phyloP scores from a whole-genome alignment of 2,888 invertebrate species.

The Geophilus truncorum region DNA sequence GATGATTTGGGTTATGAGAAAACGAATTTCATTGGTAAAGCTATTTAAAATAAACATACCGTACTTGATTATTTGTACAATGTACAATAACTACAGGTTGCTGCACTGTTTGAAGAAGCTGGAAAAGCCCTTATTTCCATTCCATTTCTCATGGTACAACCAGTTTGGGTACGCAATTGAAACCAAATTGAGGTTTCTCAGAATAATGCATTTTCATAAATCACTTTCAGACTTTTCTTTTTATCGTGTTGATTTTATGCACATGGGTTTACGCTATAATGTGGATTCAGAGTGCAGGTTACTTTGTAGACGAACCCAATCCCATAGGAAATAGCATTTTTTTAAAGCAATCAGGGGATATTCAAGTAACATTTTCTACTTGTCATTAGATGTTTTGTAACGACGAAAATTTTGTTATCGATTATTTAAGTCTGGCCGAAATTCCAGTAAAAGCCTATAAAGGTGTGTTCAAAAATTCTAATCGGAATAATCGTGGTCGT shows the following conservation, averaged over 20 bases:
- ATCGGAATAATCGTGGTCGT: too few species aligned
- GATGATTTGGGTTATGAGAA: conserved; percentile 58
- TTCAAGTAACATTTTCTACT: too few species aligned
- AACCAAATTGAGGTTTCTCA: not conserved
- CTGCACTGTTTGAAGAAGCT: conserved; percentile 61
- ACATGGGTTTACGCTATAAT: conserved; percentile 36
- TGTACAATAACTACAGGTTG: too few species aligned
- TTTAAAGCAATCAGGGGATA: not conserved
- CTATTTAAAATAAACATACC: not conserved
- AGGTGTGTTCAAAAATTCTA: too few species aligned
- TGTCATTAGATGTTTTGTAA: too few species aligned
- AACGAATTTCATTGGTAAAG: conserved; percentile 57
- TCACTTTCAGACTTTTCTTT: conserved; percentile 40
- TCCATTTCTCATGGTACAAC: conserved; percentile 59
- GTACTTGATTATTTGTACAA: not conserved
- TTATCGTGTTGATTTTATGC: conserved; percentile 36
- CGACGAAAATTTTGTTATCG: too few species aligned
- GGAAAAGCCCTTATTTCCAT: conserved; percentile 61
- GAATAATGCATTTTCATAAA: not conserved
- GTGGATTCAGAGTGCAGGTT: conserved; percentile 36
- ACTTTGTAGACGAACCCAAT: not conserved
- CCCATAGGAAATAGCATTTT: not conserved
- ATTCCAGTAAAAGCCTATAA: too few species aligned
- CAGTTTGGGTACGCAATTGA: conserved; percentile 53
- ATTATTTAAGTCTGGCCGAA: too few species aligned